Conservation (phyloP, 1,140 invertebrate species). For the Cydia amplana region DNA sequence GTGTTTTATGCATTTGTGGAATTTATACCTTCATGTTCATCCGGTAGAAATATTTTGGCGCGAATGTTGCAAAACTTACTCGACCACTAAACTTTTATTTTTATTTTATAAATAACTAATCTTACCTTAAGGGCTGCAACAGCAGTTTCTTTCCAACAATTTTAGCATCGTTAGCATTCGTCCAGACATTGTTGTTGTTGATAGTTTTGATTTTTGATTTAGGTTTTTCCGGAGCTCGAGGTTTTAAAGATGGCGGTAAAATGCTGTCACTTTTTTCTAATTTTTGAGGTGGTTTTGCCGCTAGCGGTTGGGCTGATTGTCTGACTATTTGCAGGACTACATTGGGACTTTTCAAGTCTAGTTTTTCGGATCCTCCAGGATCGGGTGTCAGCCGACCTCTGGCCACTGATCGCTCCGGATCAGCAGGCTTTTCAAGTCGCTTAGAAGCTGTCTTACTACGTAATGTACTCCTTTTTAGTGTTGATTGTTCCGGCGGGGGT, state of each 20-base stretch:
- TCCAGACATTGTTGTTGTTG: conserved; percentile 72
- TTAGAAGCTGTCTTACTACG: conserved; percentile 48
- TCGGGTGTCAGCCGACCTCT: conserved; percentile 50
- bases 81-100: conserved; percentile 42
- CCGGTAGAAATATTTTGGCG: conserved; percentile 36
- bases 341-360: conserved; percentile 55
- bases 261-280: conserved; percentile 48
- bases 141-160: conserved; percentile 43
- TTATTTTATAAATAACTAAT: conserved; percentile 32
- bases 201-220: conserved; percentile 65
- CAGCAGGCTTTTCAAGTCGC: conserved; percentile 37
- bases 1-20: not conserved
- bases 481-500: conserved; percentile 42
- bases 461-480: conserved; percentile 44
- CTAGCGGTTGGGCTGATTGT: conserved; percentile 48
- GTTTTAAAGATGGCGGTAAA: conserved; percentile 65
- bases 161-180: conserved; percentile 57
- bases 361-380: conserved; percentile 48
- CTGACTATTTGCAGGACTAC: conserved; percentile 67
- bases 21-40: conserved; percentile 6
- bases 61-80: conserved; percentile 43
- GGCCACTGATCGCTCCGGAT: conserved; percentile 47
- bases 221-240: conserved; percentile 50
- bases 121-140: conserved; percentile 56
- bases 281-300: conserved; percentile 46